Percentiles rank a stretch among this genome's conserved stretches.
These are phyloP conservation scores for Decapterus maruadsi DNA, from an alignment of 2,797 vertebrate species.

Conservation along the genomic window DNA sequence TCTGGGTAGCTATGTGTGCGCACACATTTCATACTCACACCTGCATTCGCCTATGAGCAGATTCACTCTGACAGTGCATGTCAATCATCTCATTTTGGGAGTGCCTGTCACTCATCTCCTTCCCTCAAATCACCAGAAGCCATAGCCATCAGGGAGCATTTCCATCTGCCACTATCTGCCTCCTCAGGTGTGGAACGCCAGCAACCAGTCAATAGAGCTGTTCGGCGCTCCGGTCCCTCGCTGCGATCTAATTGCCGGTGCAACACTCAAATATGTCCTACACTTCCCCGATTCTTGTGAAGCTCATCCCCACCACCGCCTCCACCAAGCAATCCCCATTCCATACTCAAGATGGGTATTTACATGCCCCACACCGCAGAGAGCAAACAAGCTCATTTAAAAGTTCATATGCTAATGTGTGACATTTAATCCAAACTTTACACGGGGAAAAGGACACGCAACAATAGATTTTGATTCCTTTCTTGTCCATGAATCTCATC, in stretches of 20 bases:
- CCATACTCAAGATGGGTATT: constrained; percentile 87
- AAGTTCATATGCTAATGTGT: constrained; percentile 93
- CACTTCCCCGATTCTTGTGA: constrained; percentile 56
- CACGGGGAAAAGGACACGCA: constrained; percentile 90
- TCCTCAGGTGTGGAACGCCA: constrained; percentile 73
- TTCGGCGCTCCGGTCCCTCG: constrained; percentile 72
- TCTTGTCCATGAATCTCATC: constrained; percentile 87
- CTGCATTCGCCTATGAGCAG: constrained; percentile 73
- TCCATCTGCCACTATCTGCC: constrained; percentile 72
- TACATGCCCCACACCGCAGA: constrained; percentile 86
- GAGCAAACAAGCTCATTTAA: constrained; percentile 93
- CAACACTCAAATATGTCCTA: constrained; percentile 72
- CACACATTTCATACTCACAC: constrained; percentile 55
- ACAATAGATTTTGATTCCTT: constrained; percentile 90
- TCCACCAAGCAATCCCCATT: constrained; percentile 71
- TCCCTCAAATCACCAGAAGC: constrained; percentile 68
- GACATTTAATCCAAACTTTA: constrained; percentile 93
- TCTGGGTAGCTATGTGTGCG: constrained; percentile 3
- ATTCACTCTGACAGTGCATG: constrained; percentile 74
- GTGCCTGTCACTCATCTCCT: constrained; percentile 79
- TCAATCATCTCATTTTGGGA: constrained; percentile 77
- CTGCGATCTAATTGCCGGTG: constrained; percentile 80
- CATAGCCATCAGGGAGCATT: constrained; percentile 74
- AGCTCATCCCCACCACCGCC: constrained; percentile 10
- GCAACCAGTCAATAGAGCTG: constrained; percentile 76